These are phyloP conservation scores for Alentia gelatinosa DNA, from an alignment of 2,888 invertebrate species.

Conservation along the genomic window DNA sequence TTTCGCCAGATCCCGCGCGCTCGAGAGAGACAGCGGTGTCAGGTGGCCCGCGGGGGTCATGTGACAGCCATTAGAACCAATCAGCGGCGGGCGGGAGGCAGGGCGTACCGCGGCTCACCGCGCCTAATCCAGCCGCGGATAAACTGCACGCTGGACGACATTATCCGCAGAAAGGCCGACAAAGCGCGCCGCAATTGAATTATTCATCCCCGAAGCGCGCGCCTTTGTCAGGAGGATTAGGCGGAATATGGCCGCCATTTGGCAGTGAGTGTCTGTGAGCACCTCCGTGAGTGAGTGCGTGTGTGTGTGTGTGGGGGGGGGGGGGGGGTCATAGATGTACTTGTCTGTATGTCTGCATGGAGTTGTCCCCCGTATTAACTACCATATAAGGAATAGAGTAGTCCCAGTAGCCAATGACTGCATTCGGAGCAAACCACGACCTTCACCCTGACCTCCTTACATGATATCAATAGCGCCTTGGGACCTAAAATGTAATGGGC, in stretches of 20 bases:
- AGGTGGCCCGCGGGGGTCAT: background rate
- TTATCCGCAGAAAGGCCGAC: conserved; percentile 34
- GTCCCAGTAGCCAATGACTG: too few relatives aligned
- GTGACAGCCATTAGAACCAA: conserved; percentile 35
- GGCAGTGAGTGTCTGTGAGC: background rate
- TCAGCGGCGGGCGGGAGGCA: background rate
- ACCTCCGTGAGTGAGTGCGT: background rate
- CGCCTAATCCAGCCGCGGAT: background rate
- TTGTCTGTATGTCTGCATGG: background rate
- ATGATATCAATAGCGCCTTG: too few relatives aligned
- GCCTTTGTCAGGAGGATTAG: conserved; percentile 26
- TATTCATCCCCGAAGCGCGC: conserved; percentile 3
- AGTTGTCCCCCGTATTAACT: too few relatives aligned
- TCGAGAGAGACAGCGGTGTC: background rate
- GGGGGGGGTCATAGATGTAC: background rate
- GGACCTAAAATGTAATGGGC: too few relatives aligned
- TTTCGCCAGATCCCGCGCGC: background rate
- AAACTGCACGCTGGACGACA: background rate
- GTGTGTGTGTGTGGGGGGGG: background rate
- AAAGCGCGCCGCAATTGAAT: conserved; percentile 18
- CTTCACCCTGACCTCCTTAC: too few relatives aligned
- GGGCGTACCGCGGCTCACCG: background rate
- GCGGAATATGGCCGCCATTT: background rate
- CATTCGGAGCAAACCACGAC: too few relatives aligned
- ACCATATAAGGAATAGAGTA: too few relatives aligned